Base-by-base conservation (phyloP, 37 sponge, comb jelly and placozoan genomes). In the Halichondria panicea region DNA sequence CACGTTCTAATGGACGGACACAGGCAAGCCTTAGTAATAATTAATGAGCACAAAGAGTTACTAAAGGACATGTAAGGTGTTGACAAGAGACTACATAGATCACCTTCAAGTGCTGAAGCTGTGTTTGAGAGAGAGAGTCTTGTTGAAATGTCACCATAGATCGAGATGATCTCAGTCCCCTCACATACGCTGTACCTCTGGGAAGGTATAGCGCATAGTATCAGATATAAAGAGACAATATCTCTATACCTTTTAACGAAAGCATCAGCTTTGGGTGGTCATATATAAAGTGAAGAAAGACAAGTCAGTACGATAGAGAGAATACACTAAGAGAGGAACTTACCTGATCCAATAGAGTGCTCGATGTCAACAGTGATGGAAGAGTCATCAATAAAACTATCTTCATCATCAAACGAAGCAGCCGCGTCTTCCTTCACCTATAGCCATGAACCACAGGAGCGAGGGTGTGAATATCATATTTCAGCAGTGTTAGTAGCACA, bases 311-410 rank as follows among this genome's bases (percentile, higher is more conserved):
- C n/a, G n/a, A n/a, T n/a, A n/a, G n/a, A n/a, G n/a, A n/a, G n/a
- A n/a, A n/a, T n/a, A n/a, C n/a, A n/a, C n/a, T n/a, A n/a, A n/a
- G n/a, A n/a, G n/a, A n/a, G n/a, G n/a, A n/a, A 43, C 74, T 39
- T 45, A 65, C 77, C 77, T 63, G 38, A 28, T 38, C 77, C 77
- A 35, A 77, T 43, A 30, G 77, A 43, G 55, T 77, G 77, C 55
- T 77, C 54, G 12, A 77, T 62, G 6, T 63, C 77, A 38, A 77
- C n/a, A 3, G 55, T 66, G 13, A 77, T 36, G 22, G 66, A 75
- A 25, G 44, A 24, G 24, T 63, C 75, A 25, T 45, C 63, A 38
- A 43, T 15, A 75, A 2, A 42, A 40, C 13, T 8, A 12, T 24
- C 22, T 22, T 59, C 52, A 18, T 48, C 45, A 40, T 68, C 68